These are phyloP conservation scores for Noturus placidus DNA, from an alignment of 2,113 vertebrate species.

Conservation along the genomic window DNA sequence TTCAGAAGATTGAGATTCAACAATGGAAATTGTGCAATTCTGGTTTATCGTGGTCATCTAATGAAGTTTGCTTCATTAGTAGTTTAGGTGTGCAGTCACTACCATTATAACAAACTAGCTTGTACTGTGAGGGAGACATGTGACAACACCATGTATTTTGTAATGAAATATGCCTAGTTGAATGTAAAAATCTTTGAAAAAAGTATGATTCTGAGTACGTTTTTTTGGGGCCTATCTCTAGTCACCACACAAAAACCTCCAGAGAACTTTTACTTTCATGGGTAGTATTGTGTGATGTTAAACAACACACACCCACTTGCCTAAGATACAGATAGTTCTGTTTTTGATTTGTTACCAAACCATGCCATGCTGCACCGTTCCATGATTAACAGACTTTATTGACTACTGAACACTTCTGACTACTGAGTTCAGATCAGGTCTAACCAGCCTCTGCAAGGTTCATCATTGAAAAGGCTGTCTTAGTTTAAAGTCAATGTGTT, in stretches of 20 bases:
- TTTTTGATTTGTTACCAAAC: not conserved
- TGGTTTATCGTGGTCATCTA: not conserved
- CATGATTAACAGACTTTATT: constrained; percentile 13
- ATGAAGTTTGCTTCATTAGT: no score
- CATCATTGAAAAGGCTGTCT: constrained; percentile 32
- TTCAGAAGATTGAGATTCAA: not conserved
- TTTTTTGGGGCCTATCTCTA: not conserved
- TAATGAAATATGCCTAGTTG: not conserved
- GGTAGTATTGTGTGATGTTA: not conserved
- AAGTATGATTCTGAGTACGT: not conserved
- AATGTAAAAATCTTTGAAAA: not conserved
- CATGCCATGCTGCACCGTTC: not conserved
- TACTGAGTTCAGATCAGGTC: not conserved
- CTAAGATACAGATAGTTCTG: not conserved
- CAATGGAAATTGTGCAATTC: not conserved
- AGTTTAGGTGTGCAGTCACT: not conserved
- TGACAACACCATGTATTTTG: not conserved
- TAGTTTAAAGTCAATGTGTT: constrained; percentile 35
- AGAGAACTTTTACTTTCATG: not conserved
- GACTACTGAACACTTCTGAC: constrained; percentile 5
- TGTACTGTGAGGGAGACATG: not conserved
- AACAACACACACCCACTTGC: not conserved
- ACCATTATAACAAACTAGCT: not conserved
- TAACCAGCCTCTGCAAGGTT: constrained; percentile 19
- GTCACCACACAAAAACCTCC: not conserved